Evolutionary conservation across 1,140 invertebrate species (phyloP).

Genomic region (Phymorhynchus buccinoides): DNA sequence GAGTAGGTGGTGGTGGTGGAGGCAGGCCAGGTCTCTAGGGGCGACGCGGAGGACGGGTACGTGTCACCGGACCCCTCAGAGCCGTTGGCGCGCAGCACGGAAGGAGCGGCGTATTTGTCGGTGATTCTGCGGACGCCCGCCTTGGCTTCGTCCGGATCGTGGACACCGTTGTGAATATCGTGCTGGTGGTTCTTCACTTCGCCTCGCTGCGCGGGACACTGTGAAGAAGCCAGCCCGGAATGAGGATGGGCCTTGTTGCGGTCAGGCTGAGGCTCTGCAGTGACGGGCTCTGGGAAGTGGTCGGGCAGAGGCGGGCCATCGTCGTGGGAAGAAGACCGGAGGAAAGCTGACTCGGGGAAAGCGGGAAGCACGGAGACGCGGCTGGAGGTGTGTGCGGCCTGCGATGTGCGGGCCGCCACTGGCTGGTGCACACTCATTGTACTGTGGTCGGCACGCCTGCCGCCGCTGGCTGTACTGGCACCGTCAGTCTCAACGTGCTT

Average conservation of each 20-base stretch:
- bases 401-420: background rate
- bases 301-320: conserved; percentile 2
- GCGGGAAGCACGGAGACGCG: background rate
- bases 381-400: background rate
- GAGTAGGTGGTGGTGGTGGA: background rate
- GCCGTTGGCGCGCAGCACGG: conserved; percentile 40
- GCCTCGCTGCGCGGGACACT: background rate
- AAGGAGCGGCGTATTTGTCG: conserved; percentile 62
- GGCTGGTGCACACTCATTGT: background rate
- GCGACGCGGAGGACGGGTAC: background rate
- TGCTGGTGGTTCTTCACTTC: background rate
- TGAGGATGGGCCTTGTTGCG: background rate
- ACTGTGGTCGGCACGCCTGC: background rate
- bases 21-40: background rate
- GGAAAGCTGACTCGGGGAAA: background rate
- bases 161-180: background rate
- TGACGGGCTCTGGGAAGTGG: conserved; percentile 29
- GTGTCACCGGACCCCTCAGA: background rate
- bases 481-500: background rate
- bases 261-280: background rate
- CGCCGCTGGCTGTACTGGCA: too few relatives aligned
- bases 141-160: conserved; percentile 33
- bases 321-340: background rate
- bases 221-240: background rate
- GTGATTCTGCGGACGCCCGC: conserved; percentile 56